These are phyloP conservation scores for Calameuta filiformis DNA, from an alignment of 2,888 invertebrate genomes.

Conservation along the genomic window DNA sequence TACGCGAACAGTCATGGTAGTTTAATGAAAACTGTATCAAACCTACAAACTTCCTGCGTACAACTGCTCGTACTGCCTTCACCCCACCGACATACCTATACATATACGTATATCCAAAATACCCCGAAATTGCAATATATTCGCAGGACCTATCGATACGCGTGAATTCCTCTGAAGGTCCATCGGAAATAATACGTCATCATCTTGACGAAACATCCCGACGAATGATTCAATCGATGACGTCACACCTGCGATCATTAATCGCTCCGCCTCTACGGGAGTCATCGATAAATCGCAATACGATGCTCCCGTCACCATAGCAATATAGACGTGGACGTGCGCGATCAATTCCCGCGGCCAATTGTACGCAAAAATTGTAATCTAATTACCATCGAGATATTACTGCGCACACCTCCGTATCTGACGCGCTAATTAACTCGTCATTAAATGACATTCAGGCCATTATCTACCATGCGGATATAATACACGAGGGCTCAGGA, in stretches of 20 bases:
- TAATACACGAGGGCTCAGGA: background rate
- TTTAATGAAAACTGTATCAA: background rate
- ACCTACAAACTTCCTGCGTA: background rate
- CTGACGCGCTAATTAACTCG: background rate
- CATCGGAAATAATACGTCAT: background rate
- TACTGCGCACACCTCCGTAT: background rate
- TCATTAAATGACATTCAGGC: slow-evolving; percentile 4
- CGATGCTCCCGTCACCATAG: background rate
- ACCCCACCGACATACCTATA: background rate
- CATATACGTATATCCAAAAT: background rate
- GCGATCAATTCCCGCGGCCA: background rate
- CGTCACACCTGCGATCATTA: background rate
- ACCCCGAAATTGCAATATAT: background rate
- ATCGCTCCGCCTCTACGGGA: background rate
- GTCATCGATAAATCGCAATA: background rate
- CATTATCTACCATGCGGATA: slow-evolving; percentile 1
- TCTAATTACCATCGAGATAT: background rate
- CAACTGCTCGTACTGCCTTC: background rate
- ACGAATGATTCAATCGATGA: background rate
- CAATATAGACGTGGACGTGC: background rate
- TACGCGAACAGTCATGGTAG: background rate
- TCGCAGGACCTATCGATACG: background rate
- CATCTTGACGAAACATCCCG: background rate
- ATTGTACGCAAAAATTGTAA: background rate
- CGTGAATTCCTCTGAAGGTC: background rate